Evolutionary conservation across 2,888 invertebrate genomes (phyloP).

Genomic region (Holacanthella duospinosa): DNA sequence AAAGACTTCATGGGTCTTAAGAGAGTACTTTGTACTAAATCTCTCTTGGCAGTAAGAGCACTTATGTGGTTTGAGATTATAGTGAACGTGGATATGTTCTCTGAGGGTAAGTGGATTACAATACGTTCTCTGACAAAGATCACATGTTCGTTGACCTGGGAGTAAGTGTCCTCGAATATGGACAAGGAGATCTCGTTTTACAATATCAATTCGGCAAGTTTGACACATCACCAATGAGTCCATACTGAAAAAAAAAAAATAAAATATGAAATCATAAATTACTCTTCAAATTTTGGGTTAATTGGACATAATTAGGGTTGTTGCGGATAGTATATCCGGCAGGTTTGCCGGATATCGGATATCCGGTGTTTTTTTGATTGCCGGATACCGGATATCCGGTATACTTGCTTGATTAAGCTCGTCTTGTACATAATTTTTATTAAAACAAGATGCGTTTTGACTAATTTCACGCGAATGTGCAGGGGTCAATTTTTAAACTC

Average conservation of each 20-base stretch:
- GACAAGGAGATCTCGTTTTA: background rate
- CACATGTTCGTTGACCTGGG: background rate
- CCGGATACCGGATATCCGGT: too few species aligned
- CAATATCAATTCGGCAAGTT: background rate
- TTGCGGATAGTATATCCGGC: too few species aligned
- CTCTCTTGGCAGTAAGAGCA: background rate
- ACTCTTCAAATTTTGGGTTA: too few species aligned
- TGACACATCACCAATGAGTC: background rate
- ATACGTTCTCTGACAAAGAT: background rate
- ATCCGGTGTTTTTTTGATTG: too few species aligned
- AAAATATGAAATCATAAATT: background rate
- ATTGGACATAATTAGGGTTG: too few species aligned
- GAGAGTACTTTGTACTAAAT: constrained; percentile 3
- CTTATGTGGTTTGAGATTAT: background rate
- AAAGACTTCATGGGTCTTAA: constrained; percentile 1
- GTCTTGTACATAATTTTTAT: too few species aligned
- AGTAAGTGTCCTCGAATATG: background rate
- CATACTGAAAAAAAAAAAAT: background rate
- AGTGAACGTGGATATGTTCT: constrained; percentile 1
- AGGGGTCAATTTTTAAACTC: too few species aligned
- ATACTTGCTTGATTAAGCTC: too few species aligned
- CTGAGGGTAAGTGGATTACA: background rate
- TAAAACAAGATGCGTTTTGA: too few species aligned
- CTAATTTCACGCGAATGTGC: too few species aligned
- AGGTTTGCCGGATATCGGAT: too few species aligned